Base-by-base conservation (phyloP, 2,888 invertebrate species). In the Magallana nippona region DNA sequence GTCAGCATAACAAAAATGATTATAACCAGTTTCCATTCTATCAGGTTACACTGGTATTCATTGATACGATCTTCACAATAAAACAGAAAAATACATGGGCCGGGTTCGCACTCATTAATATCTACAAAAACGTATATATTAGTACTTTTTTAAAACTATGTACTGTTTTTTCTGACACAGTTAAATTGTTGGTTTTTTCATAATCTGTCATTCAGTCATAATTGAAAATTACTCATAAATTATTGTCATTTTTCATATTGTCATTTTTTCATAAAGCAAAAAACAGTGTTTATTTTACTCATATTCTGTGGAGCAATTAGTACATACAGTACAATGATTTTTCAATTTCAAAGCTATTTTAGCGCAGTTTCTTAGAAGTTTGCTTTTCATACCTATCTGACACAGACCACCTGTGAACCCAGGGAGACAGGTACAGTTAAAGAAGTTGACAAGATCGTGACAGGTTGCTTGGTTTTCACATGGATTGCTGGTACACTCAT, bases 381-480 rank as follows among this genome's bases (percentile, higher is more conserved):
- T n/a, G n/a, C n/a, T 1, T 3, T 32, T 32, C 0, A 55, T 83
- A 85, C 84, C 85, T 56, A 78, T 84, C 81, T 83, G 77, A 83
- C 85, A 85, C 10, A 82, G 32, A 2, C 17, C 71, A 11, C 85
- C 85, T 0, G 86, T 86, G 19, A 84, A 86, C n/a, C 84, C 84
- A 5, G 78, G 81, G 57, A 13, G 17, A 81, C 86, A 86, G 17
- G 62, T 55, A 86, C 93, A 93, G 15, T 63, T 86, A 80, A 84
- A 88, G 3, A 90, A 88, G 13, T 88, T 89, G 44, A 88, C 86
- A n/a, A 82, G 82, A 63, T 87, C 83, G 3, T 85, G 79, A 93
- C 98, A 98, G 10, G 95, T 96, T 0, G 97, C 98, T 1, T 96
- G 96, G 93, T 98, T 97, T 87, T 94, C 95, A 92, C 98, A 98